phyloP scores from a whole-genome alignment of 2,888 invertebrate genomes.

The Eumacrocentrus americanus region DNA sequence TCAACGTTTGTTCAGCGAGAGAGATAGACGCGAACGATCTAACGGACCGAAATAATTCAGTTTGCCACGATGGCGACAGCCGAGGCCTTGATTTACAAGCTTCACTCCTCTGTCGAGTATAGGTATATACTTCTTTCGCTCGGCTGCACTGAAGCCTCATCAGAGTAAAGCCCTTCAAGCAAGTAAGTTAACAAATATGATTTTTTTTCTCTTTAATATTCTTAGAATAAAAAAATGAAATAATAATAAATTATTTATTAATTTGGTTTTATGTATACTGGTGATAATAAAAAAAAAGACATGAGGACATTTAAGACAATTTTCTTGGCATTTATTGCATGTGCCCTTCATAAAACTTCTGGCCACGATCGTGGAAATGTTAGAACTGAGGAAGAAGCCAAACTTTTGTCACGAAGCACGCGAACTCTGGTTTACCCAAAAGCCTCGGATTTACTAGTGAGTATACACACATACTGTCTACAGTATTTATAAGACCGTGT shows the following conservation, averaged over 20 bases:
- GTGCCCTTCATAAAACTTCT: constrained; percentile 18
- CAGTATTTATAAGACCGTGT: neutral
- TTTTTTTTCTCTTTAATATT: neutral
- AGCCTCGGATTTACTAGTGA: constrained; percentile 49
- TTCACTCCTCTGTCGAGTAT: neutral
- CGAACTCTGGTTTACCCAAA: constrained; percentile 49
- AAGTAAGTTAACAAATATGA: neutral
- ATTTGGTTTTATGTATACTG: neutral
- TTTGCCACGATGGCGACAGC: constrained; percentile 34
- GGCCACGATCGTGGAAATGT: constrained; percentile 22
- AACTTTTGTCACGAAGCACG: constrained; percentile 36
- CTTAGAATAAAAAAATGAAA: too few relatives aligned
- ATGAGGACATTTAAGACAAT: constrained; percentile 14
- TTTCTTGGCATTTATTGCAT: constrained; percentile 18
- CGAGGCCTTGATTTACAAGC: constrained; percentile 25
- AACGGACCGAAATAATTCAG: constrained; percentile 42
- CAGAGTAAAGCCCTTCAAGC: neutral
- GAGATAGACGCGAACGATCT: constrained; percentile 31
- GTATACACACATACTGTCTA: constrained; percentile 29
- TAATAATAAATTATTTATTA: neutral
- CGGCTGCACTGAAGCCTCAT: constrained; percentile 17
- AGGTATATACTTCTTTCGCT: constrained; percentile 19
- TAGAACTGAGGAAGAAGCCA: constrained; percentile 4
- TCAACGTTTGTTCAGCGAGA: constrained; percentile 32
- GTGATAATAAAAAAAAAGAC: constrained; percentile 4